A percentile compares a stretch with the other conserved stretches of the same genome.
Conservation (phyloP, 1,140 invertebrate species). For the Aphelinus atriplicis region DNA sequence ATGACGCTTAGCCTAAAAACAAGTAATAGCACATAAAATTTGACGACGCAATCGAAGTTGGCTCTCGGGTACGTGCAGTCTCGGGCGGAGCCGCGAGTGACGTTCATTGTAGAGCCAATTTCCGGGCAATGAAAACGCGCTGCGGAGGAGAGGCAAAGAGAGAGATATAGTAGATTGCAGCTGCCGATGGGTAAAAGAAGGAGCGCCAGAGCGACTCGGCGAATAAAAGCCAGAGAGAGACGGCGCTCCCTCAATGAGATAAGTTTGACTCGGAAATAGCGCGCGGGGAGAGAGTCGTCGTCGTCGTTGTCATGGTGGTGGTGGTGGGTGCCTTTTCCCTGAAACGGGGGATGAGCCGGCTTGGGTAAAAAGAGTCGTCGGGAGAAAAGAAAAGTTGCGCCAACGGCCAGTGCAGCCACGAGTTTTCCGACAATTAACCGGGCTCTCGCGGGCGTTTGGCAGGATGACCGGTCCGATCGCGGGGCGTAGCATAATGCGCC, state of each 20-base stretch:
- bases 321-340: too few species aligned
- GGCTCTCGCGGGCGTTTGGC: background rate
- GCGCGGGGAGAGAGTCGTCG: background rate
- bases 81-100: background rate
- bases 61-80: background rate
- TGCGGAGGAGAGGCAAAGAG: background rate
- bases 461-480: constrained; percentile 7
- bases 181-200: background rate
- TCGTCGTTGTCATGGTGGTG: background rate
- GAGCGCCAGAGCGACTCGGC: background rate
- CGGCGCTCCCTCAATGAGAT: constrained; percentile 14
- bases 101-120: constrained; percentile 30
- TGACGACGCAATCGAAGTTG: constrained; percentile 29
- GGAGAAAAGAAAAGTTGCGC: too few species aligned
- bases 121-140: constrained; percentile 28
- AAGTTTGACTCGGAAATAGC: constrained; percentile 21
- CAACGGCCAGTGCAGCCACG: background rate
- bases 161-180: background rate
- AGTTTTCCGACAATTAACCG: constrained; percentile 35
- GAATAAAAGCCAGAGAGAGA: background rate
- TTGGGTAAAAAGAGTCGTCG: too few species aligned
- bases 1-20: constrained; percentile 31
- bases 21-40: constrained; percentile 36
- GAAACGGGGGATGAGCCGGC: too few species aligned
- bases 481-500: constrained; percentile 11